Base-by-base conservation (phyloP, 2,797 vertebrate genomes). In the Hemitrygon akajei region DNA sequence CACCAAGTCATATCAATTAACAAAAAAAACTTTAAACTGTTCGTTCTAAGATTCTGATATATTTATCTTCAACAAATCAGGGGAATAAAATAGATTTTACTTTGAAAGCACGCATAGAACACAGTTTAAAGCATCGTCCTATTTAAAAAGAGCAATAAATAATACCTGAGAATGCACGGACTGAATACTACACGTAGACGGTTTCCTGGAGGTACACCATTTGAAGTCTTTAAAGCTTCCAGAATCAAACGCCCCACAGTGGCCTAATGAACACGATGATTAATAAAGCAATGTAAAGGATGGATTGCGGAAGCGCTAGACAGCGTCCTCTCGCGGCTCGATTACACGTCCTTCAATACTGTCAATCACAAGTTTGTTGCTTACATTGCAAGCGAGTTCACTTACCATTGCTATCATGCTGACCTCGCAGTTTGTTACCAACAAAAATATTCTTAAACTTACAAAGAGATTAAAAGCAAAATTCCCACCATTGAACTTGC, bases 201-300 rank as follows among this genome's bases (percentile, higher is more conserved):
- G 34, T 75, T 92, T 92, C 89, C 91, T 93, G 91, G 76, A 93
- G 71, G 91, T 75, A 75, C 91, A 93, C 91, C 91, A 76, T 75
- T 75, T 93, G 71, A 93, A 47, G 91, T 56, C 91, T 93, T 92
- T 71, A 75, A 73, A 73, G 89, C 66, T 92, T 47, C 66, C 66
- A 92, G 89, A 66, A 92, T 40, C 69, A 93, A 75, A 93, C 91
- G 71, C 91, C 91, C 91, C 91, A 93, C 91, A 93, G 91, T 56
- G 71, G 91, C 66, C 91, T 93, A 75, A 75, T 56, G 91, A 93
- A 71, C 91, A 93, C 34, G 37, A 93, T 71, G 84, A 92, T 66
- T 92, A 92, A 92, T 92, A 92, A 73, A 66, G 89, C 89, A 66
- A 73, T 93, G 71, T 37, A 47, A 75, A 92, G 63, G 69, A 56